Conservation (phyloP, 2,888 invertebrate genomes). For the Ferdinandea cuprea region DNA sequence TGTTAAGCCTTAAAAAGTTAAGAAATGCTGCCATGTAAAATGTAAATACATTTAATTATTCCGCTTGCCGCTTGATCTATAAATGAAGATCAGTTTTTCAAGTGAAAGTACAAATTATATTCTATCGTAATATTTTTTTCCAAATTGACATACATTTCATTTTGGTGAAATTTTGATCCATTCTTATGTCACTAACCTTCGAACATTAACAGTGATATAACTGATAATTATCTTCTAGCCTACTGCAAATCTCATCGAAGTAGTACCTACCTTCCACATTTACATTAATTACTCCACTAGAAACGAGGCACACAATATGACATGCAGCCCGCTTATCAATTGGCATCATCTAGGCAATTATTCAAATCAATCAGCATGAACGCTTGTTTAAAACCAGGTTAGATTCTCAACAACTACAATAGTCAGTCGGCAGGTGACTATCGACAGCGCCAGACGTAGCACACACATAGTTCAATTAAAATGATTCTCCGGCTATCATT, state of each 20-base stretch:
- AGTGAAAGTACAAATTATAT: too few relatives aligned
- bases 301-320: constrained; percentile 36
- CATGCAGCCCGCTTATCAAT: constrained; percentile 57
- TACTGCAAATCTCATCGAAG: constrained; percentile 26
- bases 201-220: constrained; percentile 53
- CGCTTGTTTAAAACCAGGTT: constrained; percentile 78
- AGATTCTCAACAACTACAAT: constrained; percentile 76
- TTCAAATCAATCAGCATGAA: constrained; percentile 81
- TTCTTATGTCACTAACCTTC: constrained; percentile 27
- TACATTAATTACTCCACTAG: constrained; percentile 22
- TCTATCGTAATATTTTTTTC: too few relatives aligned
- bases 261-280: not conserved
- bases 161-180: not conserved
- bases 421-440: constrained; percentile 65
- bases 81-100: too few relatives aligned
- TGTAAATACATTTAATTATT: too few relatives aligned
- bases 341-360: constrained; percentile 78
- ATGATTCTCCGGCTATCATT: constrained; percentile 55
- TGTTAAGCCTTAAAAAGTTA: too few relatives aligned
- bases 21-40: too few relatives aligned
- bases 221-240: not conserved
- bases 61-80: too few relatives aligned
- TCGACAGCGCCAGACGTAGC: constrained; percentile 60
- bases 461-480: constrained; percentile 26
- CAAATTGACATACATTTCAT: constrained; percentile 7